Base-by-base conservation (phyloP, 2,797 vertebrate genomes). In the Adelosebastes latens region DNA sequence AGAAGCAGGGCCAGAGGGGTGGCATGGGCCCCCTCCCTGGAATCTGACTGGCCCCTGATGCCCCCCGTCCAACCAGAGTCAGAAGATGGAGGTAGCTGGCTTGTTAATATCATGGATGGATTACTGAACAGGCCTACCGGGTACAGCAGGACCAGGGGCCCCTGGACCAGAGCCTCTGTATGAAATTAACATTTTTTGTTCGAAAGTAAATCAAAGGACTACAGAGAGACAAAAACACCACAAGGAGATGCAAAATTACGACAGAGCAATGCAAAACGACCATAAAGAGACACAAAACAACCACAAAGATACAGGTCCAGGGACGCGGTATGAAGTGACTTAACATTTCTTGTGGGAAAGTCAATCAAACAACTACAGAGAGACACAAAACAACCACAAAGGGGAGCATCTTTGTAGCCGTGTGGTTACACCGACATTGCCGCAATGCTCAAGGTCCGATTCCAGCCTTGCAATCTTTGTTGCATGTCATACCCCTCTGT, bases 71-170 rank as follows among this genome's bases (percentile, higher is more conserved):
- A 6, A 29, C 55, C 32, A 36, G 36, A 60, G 65, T 20, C n/a
- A 49, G 42, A 55, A 12, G 36, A 36, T 31, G 24, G 70, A 39
- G 31, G 31, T 34, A n/a, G 63, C 29, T 25, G 68, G 24, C 56
- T 68, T 72, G 36, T 85, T 76, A 36, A 67, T 66, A 13, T 42
- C 12, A 39, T 6, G 36, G 11, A 72, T 39, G 55, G 25, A 75
- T 69, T 58, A 69, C 31, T 73, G 20, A 55, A 32, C 6, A 5
- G 34, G 20, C 16, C 1, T 0, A 18, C 11, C 3, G 1, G 24
- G 39, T 31, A 14, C 29, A 53, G 27, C 31, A 12, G 25, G 2
- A 12, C 58, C 11, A 61, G 9, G 25, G 14, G 9, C 32, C 24
- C 5, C 5, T 27, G 52, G 34, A 53, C 18, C 27, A n/a, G 12